phyloP scores from a whole-genome alignment of 2,797 vertebrate genomes.

The Pipistrellus pygmaeus region DNA sequence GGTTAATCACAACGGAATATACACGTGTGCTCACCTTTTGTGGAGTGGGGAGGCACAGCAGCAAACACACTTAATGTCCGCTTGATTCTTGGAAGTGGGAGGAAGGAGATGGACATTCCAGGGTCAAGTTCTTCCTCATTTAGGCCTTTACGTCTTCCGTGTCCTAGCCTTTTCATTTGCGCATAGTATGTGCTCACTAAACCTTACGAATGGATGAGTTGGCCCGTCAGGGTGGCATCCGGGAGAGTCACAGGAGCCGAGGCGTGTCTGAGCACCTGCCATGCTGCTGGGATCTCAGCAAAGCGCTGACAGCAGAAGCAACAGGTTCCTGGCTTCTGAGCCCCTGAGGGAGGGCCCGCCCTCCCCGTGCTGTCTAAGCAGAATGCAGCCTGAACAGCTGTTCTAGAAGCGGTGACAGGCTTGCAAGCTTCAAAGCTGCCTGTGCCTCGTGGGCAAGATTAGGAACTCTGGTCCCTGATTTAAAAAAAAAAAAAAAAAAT shows the following conservation, averaged over 20 bases:
- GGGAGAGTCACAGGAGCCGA: background rate
- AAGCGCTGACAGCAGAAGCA: background rate
- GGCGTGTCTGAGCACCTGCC: rapidly evolving
- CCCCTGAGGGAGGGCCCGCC: background rate
- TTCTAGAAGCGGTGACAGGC: background rate
- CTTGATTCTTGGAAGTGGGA: background rate
- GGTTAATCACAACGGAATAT: conserved; percentile 20
- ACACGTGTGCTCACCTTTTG: background rate
- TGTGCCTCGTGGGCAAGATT: background rate
- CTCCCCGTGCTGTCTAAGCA: rapidly evolving
- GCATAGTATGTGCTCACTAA: background rate
- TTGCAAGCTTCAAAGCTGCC: background rate
- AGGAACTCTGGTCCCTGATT: background rate
- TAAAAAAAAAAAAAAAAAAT: background rate
- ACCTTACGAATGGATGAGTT: background rate
- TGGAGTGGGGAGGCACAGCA: background rate
- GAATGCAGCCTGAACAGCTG: background rate
- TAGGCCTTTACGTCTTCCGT: background rate
- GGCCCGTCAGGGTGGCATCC: background rate
- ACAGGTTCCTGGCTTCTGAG: background rate
- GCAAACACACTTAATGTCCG: background rate
- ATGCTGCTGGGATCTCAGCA: too few relatives aligned
- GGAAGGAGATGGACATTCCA: background rate
- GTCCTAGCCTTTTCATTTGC: background rate
- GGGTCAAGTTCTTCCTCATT: background rate